These are phyloP conservation scores for Etia nguti DNA, from an alignment of 2,113 vertebrate genomes.

Conservation along the genomic window DNA sequence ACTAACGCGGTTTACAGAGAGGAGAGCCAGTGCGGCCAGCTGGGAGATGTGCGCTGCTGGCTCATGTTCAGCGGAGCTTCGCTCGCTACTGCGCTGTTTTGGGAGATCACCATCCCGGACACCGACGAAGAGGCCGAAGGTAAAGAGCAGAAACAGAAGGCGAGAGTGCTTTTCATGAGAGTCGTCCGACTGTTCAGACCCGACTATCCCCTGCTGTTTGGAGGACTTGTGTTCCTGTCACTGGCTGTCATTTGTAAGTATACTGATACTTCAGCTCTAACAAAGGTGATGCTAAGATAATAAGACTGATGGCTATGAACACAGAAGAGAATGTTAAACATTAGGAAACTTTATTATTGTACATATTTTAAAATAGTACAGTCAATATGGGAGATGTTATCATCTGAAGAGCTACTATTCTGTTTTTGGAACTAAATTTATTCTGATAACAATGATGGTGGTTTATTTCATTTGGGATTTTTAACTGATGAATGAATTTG, in stretches of 20 bases:
- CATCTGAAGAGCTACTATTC: fast-evolving
- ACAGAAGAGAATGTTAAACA: no score
- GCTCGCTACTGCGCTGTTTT: slow-evolving; percentile 61
- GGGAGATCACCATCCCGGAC: slow-evolving; percentile 65
- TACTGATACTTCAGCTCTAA: no score
- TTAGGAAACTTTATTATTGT: no score
- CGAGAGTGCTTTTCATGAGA: slow-evolving; percentile 54
- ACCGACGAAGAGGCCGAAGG: background rate
- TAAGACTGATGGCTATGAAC: no score
- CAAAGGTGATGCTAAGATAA: no score
- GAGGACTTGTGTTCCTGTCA: slow-evolving; percentile 64
- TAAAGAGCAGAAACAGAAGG: slow-evolving; percentile 14
- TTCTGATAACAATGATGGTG: no score
- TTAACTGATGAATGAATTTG: no score
- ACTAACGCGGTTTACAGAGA: background rate
- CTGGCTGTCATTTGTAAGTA: slow-evolving; percentile 74
- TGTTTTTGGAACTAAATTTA: no score
- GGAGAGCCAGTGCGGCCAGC: background rate
- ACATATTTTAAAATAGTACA: no score
- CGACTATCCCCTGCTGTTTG: slow-evolving; percentile 14
- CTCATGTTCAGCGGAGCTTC: slow-evolving; percentile 30
- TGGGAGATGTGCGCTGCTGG: slow-evolving; percentile 41
- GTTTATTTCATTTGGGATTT: background rate
- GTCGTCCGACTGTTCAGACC: slow-evolving; percentile 50
- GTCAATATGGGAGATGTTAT: no score